Conservation (phyloP, 2,888 invertebrate genomes). For the Yponomeuta sedellus region DNA sequence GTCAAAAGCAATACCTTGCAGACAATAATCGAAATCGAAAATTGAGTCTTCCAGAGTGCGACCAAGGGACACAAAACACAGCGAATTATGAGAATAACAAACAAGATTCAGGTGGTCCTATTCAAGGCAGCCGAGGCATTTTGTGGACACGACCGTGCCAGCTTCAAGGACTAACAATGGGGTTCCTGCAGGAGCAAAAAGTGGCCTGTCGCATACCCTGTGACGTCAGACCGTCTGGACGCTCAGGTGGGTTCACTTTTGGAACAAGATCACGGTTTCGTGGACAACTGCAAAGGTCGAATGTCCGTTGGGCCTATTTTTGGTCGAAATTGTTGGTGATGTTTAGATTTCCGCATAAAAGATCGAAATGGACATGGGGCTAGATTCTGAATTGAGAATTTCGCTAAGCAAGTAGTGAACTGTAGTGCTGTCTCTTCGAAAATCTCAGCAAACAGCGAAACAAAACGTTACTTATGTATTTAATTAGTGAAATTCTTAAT, state of each 20-base stretch:
- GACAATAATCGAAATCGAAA: not conserved
- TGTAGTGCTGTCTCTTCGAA: too few relatives aligned
- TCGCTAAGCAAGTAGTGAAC: too few relatives aligned
- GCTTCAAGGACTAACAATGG: slow-evolving; percentile 57
- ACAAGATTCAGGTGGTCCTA: not conserved
- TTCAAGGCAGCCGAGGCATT: not conserved
- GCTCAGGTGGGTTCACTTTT: not conserved
- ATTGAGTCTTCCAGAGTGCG: not conserved
- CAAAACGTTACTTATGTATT: too few relatives aligned
- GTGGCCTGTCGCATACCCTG: slow-evolving; percentile 22
- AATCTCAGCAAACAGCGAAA: too few relatives aligned
- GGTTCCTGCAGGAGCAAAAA: slow-evolving; percentile 44
- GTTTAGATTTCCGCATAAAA: slow-evolving; percentile 49
- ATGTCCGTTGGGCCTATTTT: slow-evolving; percentile 32
- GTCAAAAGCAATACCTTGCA: not conserved
- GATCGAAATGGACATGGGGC: slow-evolving; percentile 15
- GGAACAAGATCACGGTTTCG: not conserved
- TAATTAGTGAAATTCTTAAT: too few relatives aligned
- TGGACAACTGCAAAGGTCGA: slow-evolving; percentile 22
- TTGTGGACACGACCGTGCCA: slow-evolving; percentile 39
- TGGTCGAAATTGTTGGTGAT: slow-evolving; percentile 29
- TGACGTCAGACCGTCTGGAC: slow-evolving; percentile 2
- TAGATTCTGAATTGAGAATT: too few relatives aligned
- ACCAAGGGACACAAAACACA: not conserved
- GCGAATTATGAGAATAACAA: not conserved